Conservation (phyloP, 2,888 invertebrate genomes). For the Macrophya annulata region DNA sequence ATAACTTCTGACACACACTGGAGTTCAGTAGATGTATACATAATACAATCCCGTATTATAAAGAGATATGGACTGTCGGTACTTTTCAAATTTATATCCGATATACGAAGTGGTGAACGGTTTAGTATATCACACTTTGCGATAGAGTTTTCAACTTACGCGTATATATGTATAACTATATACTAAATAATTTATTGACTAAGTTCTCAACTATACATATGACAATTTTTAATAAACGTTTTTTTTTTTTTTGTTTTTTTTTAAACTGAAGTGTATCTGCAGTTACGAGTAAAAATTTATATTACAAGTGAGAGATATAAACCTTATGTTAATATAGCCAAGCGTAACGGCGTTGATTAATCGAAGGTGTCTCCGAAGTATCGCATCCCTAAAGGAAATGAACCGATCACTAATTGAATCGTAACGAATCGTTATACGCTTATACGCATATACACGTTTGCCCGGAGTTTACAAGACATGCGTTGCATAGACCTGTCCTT, state of each 20-base stretch:
- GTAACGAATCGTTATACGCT: conserved; percentile 49
- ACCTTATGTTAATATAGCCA: conserved; percentile 34
- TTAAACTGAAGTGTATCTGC: not conserved
- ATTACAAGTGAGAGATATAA: conserved; percentile 12
- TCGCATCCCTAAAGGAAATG: conserved; percentile 32
- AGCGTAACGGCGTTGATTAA: conserved; percentile 45
- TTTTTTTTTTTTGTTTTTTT: too few relatives aligned
- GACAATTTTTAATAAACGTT: not conserved
- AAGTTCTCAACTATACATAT: not conserved
- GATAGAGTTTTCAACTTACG: not conserved
- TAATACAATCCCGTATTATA: conserved; percentile 10
- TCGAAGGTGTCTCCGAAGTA: conserved; percentile 14
- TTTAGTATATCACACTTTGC: conserved; percentile 11
- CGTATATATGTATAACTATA: not conserved
- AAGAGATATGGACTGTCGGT: conserved; percentile 2
- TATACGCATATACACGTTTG: conserved; percentile 16
- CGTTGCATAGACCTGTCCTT: conserved; percentile 32
- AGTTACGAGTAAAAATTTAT: not conserved
- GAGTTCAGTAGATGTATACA: not conserved
- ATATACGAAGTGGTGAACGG: not conserved
- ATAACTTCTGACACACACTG: conserved; percentile 18
- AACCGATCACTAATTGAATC: conserved; percentile 51
- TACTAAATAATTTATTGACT: conserved; percentile 16
- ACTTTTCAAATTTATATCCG: conserved; percentile 5
- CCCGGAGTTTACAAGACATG: conserved; percentile 8